These are phyloP conservation scores for Trisateles emortualis DNA, from an alignment of 2,888 invertebrate species.

Conservation along the genomic window DNA sequence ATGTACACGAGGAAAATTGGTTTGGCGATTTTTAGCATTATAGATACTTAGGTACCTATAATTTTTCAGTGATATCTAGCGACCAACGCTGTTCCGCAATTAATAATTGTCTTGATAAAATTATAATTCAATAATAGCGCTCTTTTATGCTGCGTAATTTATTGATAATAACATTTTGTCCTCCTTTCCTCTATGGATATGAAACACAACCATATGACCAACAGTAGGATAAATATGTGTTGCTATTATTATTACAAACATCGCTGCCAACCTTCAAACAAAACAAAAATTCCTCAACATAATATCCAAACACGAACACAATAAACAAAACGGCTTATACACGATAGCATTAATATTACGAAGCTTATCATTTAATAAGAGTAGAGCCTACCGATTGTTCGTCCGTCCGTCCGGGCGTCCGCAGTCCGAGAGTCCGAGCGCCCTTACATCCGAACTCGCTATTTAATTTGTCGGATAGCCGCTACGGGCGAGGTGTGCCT, in stretches of 20 bases:
- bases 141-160: too few species aligned
- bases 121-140: too few species aligned
- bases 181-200: too few species aligned
- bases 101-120: too few species aligned
- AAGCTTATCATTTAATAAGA: conserved; percentile 63
- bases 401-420: conserved; percentile 23
- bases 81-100: too few species aligned
- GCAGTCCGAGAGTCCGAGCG: conserved; percentile 6
- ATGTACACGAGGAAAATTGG: conserved; percentile 2
- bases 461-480: conserved; percentile 49
- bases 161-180: too few species aligned
- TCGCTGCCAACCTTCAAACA: background rate
- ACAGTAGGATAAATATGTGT: too few species aligned
- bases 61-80: too few species aligned
- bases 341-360: conserved; percentile 47
- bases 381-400: conserved; percentile 55
- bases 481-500: conserved; percentile 74
- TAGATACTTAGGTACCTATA: background rate
- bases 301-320: too few species aligned
- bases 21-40: background rate
- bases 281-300: background rate
- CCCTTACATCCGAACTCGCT: conserved; percentile 9
- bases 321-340: background rate
- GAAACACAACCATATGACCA: too few species aligned
- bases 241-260: too few species aligned